These are phyloP conservation scores for Centropyge bicolor DNA, from an alignment of 2,797 vertebrate species.

Conservation along the genomic window DNA sequence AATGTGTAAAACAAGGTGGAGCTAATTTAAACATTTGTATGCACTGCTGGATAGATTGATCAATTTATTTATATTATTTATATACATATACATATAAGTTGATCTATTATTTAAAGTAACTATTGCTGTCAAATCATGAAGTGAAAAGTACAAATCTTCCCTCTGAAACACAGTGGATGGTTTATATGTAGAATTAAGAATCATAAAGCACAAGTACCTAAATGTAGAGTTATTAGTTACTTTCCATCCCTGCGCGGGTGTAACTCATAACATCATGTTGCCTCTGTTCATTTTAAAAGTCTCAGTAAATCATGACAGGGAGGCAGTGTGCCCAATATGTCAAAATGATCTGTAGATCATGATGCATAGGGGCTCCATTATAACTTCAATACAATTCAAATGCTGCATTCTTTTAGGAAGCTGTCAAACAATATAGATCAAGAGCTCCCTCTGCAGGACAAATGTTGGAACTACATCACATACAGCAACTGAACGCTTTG, in stretches of 20 bases:
- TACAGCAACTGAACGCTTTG: background rate
- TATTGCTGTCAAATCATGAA: no score
- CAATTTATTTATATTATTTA: no score
- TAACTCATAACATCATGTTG: background rate
- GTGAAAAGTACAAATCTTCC: no score
- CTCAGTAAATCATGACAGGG: background rate
- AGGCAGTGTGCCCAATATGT: background rate
- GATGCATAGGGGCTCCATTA: background rate
- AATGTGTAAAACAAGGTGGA: background rate
- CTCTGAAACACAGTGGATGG: no score
- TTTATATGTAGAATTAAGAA: no score
- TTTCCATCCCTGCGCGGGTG: no score
- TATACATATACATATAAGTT: no score
- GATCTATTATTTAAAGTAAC: background rate
- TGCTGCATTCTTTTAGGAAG: background rate
- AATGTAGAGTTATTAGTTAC: no score
- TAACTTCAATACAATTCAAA: background rate
- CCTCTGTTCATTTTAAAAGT: background rate
- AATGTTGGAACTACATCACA: background rate
- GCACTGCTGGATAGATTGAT: background rate
- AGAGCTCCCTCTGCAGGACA: constrained; percentile 58
- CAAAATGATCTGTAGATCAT: background rate
- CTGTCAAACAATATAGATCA: background rate
- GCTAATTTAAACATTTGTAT: background rate
- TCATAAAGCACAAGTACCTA: no score